These are phyloP conservation scores for Zaprionus inermis DNA, from an alignment of 1,140 invertebrate species.

Conservation along the genomic window DNA sequence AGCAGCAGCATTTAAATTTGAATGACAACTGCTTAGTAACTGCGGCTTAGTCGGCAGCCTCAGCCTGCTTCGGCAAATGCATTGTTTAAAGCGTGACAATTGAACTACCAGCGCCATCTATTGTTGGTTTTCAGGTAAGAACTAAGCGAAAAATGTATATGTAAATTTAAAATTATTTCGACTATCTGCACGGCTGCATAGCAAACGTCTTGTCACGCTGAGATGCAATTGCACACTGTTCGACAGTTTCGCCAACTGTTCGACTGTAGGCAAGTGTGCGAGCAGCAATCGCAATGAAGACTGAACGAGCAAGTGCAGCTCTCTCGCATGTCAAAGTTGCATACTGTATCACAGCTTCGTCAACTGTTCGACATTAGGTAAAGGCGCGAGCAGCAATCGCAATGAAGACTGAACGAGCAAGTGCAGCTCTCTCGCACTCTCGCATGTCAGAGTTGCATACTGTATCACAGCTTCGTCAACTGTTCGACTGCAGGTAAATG, in stretches of 20 bases:
- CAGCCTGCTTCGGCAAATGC: background rate
- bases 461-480: no score
- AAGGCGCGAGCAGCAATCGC: background rate
- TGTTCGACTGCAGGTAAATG: no score
- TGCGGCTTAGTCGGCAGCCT: background rate
- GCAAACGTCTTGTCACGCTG: no score
- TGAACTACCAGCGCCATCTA: background rate
- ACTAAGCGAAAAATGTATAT: no score
- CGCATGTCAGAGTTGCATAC: no score
- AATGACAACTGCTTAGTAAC: background rate
- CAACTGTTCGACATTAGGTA: background rate
- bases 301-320: no score
- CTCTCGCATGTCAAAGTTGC: no score
- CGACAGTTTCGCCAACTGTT: no score
- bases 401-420: background rate
- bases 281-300: no score
- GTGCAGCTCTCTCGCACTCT: background rate
- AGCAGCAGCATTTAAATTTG: conserved; percentile 30
- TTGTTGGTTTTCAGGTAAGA: background rate
- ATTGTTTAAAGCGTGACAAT: background rate
- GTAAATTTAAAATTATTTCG: background rate
- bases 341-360: background rate
- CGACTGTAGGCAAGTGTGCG: no score
- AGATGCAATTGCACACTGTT: no score
- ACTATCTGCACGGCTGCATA: background rate